Conservation (phyloP, 2,888 invertebrate species). For the Danaus chrysippus region DNA sequence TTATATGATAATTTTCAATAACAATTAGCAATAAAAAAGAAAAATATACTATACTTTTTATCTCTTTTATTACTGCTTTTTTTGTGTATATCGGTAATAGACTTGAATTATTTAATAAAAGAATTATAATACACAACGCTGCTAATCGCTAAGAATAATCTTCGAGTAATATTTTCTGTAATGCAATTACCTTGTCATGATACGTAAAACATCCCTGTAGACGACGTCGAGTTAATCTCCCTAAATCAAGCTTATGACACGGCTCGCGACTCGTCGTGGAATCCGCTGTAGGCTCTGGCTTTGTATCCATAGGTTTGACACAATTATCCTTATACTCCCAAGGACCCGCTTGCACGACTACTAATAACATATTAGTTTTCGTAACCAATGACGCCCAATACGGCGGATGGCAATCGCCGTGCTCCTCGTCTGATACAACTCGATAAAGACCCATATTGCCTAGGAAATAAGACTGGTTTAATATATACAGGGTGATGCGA, state of each 20-base stretch:
- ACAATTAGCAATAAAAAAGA: not conserved
- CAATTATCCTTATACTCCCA: slow-evolving; percentile 43
- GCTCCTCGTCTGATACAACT: slow-evolving; percentile 50
- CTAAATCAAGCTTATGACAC: slow-evolving; percentile 87
- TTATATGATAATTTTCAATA: not conserved
- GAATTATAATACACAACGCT: no score
- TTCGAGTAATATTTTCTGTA: not conserved
- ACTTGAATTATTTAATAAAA: no score
- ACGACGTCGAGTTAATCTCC: slow-evolving; percentile 82
- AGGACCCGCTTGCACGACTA: slow-evolving; percentile 81
- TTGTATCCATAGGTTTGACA: slow-evolving; percentile 81
- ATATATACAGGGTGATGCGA: slow-evolving; percentile 82
- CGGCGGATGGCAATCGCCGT: slow-evolving; percentile 55
- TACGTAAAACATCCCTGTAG: slow-evolving; percentile 88
- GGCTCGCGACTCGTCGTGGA: slow-evolving; percentile 78
- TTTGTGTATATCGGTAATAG: no score
- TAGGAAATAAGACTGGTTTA: slow-evolving; percentile 79
- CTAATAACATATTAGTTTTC: slow-evolving; percentile 87
- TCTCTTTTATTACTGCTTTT: no score
- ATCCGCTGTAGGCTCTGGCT: slow-evolving; percentile 52
- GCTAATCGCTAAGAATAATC: no score
- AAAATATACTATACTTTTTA: not conserved
- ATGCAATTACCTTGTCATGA: slow-evolving; percentile 79
- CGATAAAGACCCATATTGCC: slow-evolving; percentile 52
- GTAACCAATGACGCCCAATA: slow-evolving; percentile 86